A percentile compares a stretch with the other conserved stretches of the same genome.
Evolutionary conservation across 2,888 invertebrate genomes (phyloP).

Genomic region (Diaphora mendica): DNA sequence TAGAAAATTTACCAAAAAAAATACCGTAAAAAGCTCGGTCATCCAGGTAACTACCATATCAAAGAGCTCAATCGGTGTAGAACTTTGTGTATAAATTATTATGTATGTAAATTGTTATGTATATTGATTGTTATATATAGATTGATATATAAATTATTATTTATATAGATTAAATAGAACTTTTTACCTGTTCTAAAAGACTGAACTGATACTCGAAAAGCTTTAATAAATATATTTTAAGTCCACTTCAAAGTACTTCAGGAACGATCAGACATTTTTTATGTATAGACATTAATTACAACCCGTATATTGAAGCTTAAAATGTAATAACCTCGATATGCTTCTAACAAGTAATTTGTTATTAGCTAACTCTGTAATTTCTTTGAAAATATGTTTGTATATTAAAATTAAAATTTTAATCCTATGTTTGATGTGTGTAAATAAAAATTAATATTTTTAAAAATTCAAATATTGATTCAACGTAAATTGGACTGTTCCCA

Average conservation of each 20-base stretch:
- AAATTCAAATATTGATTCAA: constrained; percentile 23
- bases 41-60: too few relatives aligned
- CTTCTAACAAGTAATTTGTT: not conserved
- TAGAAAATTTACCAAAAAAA: too few relatives aligned
- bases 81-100: too few relatives aligned
- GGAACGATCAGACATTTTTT: constrained; percentile 5
- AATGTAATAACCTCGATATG: constrained; percentile 10
- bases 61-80: too few relatives aligned
- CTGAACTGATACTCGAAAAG: too few relatives aligned
- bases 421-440: constrained; percentile 1
- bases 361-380: constrained; percentile 6
- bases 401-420: not conserved
- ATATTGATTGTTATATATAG: too few relatives aligned
- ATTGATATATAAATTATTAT: not conserved
- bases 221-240: not conserved
- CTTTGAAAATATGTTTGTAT: not conserved
- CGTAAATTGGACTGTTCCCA: constrained; percentile 25
- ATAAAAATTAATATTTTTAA: not conserved
- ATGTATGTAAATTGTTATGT: too few relatives aligned
- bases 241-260: constrained; percentile 1
- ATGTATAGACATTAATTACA: constrained; percentile 5
- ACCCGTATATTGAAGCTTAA: constrained; percentile 8
- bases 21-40: too few relatives aligned
- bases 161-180: not conserved
- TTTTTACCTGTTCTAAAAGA: too few relatives aligned